Percentiles rank a stretch among this genome's conserved stretches.
Evolutionary conservation across 2,797 vertebrate species (phyloP).

Genomic region (Rhabdophis nuchalis): DNA sequence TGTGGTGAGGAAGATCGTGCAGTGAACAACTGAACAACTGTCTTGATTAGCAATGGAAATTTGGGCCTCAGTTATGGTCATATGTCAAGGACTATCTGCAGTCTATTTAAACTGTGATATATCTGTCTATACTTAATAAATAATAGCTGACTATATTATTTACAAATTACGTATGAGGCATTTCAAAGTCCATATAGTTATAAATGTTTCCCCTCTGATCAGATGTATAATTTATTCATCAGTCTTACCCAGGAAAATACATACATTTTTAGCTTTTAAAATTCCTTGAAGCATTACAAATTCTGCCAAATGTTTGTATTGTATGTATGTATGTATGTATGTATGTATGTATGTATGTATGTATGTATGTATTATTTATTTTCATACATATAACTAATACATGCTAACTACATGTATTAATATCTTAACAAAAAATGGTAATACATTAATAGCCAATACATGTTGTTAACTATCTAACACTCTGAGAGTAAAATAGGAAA

Average conservation of each 20-base stretch:
- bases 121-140: constrained; percentile 40
- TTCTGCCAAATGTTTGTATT: constrained; percentile 10
- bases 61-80: neutral
- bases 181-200: constrained; percentile 36
- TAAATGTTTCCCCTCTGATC: neutral
- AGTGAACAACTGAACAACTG: neutral
- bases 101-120: constrained; percentile 42
- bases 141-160: constrained; percentile 50
- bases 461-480: neutral
- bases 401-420: neutral
- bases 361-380: too few relatives aligned
- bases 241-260: constrained; percentile 59
- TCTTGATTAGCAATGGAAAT: neutral
- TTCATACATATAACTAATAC: neutral
- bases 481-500: neutral
- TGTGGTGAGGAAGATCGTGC: too few relatives aligned
- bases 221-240: constrained; percentile 62
- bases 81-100: neutral
- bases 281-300: constrained; percentile 52
- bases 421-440: neutral
- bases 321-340: too few relatives aligned
- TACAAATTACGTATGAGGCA: constrained; percentile 36
- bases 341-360: neutral
- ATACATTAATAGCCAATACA: neutral
- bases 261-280: constrained; percentile 53